Percentiles rank a stretch among this genome's conserved stretches.
phyloP scores from a whole-genome alignment of 1,140 invertebrate species.

The Drosophila grimshawi region DNA sequence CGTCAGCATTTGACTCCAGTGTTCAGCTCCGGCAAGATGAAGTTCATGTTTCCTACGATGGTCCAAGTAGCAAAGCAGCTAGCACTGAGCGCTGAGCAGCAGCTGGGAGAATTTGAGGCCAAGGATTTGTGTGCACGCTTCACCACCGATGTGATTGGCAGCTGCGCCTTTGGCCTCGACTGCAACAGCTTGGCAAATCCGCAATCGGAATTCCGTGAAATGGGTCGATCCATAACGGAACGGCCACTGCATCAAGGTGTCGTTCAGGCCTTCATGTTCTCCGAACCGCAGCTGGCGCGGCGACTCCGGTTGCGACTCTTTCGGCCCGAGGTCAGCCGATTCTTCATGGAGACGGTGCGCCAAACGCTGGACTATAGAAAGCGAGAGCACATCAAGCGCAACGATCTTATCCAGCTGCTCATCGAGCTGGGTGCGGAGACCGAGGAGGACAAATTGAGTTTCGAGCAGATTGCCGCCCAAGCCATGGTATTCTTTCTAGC shows the following conservation, averaged over 20 bases:
- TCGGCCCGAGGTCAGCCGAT: slow-evolving; percentile 72
- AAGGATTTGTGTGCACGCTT: slow-evolving; percentile 87
- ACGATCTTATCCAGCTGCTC: slow-evolving; percentile 84
- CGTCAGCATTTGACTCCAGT: slow-evolving; percentile 86
- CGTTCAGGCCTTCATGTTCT: slow-evolving; percentile 45
- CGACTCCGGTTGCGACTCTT: slow-evolving; percentile 62
- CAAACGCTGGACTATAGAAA: slow-evolving; percentile 83
- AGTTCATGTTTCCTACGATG: slow-evolving; percentile 85
- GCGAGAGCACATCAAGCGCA: slow-evolving; percentile 71
- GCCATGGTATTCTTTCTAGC: slow-evolving; percentile 86
- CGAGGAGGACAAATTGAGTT: slow-evolving; percentile 52
- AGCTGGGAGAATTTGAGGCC: slow-evolving; percentile 85
- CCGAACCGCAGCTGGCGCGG: slow-evolving; percentile 53
- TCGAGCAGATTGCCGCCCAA: slow-evolving; percentile 81
- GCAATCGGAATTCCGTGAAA: slow-evolving; percentile 84
- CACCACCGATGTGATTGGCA: slow-evolving; percentile 87
- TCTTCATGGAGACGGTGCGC: slow-evolving; percentile 81
- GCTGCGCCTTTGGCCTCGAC: slow-evolving; percentile 85
- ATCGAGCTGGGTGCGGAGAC: slow-evolving; percentile 71
- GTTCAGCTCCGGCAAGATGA: slow-evolving; percentile 87
- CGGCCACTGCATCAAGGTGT: slow-evolving; percentile 48
- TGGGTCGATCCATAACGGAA: slow-evolving; percentile 64
- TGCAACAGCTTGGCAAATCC: slow-evolving; percentile 85
- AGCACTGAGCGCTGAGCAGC: slow-evolving; percentile 44
- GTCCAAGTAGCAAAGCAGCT: slow-evolving; percentile 72